Conservation (phyloP, 2,888 invertebrate species). For the Heliconius aoede region DNA sequence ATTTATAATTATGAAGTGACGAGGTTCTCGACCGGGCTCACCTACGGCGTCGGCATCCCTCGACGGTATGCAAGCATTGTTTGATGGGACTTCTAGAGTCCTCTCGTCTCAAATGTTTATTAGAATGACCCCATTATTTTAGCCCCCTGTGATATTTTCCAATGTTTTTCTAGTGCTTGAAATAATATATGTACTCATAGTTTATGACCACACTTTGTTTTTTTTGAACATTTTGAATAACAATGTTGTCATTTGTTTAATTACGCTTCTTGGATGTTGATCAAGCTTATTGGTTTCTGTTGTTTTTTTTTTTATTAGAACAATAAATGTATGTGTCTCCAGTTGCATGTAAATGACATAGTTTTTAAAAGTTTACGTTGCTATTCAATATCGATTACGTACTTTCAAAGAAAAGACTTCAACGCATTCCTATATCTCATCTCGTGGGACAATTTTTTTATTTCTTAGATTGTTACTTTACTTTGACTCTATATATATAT, state of each 20-base stretch:
- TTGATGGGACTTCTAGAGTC: slow-evolving; percentile 58
- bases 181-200: slow-evolving; percentile 59
- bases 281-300: slow-evolving; percentile 38
- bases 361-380: slow-evolving; percentile 31
- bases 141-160: slow-evolving; percentile 48
- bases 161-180: slow-evolving; percentile 48
- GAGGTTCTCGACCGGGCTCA: slow-evolving; percentile 51
- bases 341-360: slow-evolving; percentile 38
- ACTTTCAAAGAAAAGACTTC: slow-evolving; percentile 54
- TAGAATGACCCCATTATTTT: slow-evolving; percentile 69
- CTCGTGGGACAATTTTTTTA: background rate
- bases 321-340: slow-evolving; percentile 23
- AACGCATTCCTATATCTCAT: slow-evolving; percentile 50
- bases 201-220: slow-evolving; percentile 56
- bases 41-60: slow-evolving; percentile 57
- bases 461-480: background rate
- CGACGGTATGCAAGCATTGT: slow-evolving; percentile 61
- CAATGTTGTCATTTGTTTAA: slow-evolving; percentile 36
- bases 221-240: slow-evolving; percentile 44
- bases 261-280: slow-evolving; percentile 40
- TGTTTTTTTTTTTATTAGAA: slow-evolving; percentile 27
- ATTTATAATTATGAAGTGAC: slow-evolving; percentile 47
- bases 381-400: slow-evolving; percentile 38
- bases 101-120: slow-evolving; percentile 67
- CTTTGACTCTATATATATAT: too few species aligned